These are phyloP conservation scores for Stichopus chloronotus DNA, from an alignment of 35 echinoderm and acorn worm genomes.

Conservation along the genomic window DNA sequence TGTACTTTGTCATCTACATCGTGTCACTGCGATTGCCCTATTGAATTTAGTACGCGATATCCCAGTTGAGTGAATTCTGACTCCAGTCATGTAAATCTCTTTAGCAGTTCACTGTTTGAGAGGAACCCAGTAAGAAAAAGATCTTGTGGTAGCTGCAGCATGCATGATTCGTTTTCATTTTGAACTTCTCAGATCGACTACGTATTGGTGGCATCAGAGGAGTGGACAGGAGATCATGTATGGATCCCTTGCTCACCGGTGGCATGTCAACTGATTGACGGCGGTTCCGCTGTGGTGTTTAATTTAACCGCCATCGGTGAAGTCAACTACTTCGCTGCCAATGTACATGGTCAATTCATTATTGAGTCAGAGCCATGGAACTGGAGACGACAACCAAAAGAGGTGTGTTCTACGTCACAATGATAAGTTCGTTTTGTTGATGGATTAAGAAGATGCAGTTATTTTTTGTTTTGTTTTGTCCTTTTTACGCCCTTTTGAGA, in stretches of 20 bases:
- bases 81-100: too few relatives aligned
- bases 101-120: too few relatives aligned
- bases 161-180: too few relatives aligned
- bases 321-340: slow-evolving; percentile 62
- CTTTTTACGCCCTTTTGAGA: too few relatives aligned
- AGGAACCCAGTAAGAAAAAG: too few relatives aligned
- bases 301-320: slow-evolving; percentile 36
- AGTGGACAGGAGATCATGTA: slow-evolving; percentile 35
- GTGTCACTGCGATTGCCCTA: too few relatives aligned
- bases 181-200: slow-evolving; percentile 63
- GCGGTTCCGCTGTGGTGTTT: slow-evolving; percentile 33
- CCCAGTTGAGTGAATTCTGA: too few relatives aligned
- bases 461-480: too few relatives aligned
- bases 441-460: too few relatives aligned
- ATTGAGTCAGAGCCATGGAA: slow-evolving; percentile 71
- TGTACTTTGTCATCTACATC: too few relatives aligned
- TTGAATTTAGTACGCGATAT: too few relatives aligned
- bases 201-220: slow-evolving; percentile 7
- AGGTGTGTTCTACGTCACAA: slow-evolving; percentile 26
- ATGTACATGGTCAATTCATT: slow-evolving; percentile 80
- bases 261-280: slow-evolving; percentile 57
- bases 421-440: background rate
- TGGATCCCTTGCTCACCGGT: slow-evolving; percentile 67
- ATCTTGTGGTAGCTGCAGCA: too few relatives aligned
- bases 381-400: slow-evolving; percentile 75